Evolutionary conservation across 2,113 vertebrate species (phyloP).

Genomic region (Hippolais icterina): DNA sequence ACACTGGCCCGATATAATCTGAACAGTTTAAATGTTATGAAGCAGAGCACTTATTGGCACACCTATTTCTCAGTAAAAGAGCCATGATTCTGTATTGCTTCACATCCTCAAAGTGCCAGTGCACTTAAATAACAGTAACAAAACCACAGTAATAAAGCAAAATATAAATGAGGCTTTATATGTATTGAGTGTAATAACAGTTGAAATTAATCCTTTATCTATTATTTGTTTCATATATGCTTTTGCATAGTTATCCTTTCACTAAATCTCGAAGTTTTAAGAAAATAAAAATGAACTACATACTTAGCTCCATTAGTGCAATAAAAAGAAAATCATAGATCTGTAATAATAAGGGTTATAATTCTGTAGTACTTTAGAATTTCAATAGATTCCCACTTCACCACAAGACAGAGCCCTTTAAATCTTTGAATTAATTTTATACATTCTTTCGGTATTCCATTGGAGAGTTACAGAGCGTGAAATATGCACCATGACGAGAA

Average conservation of each 20-base stretch:
- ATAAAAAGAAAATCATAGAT: neutral
- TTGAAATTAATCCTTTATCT: neutral
- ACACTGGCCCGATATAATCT: neutral
- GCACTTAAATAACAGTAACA: neutral
- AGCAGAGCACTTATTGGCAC: neutral
- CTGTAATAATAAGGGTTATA: constrained; percentile 17
- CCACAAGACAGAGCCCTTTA: constrained; percentile 24
- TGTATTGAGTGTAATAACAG: neutral
- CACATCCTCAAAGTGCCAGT: neutral
- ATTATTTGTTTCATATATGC: neutral
- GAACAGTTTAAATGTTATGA: neutral
- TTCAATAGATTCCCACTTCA: constrained; percentile 22
- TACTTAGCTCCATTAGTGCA: neutral
- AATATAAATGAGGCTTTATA: neutral
- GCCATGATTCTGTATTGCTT: neutral
- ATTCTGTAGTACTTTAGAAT: constrained; percentile 16
- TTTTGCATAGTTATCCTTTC: neutral
- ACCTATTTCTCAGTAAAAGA: neutral
- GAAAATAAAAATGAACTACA: constrained; percentile 34
- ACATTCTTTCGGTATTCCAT: constrained; percentile 68
- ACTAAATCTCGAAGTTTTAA: constrained; percentile 3
- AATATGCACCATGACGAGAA: constrained; percentile 66
- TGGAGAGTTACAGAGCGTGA: constrained; percentile 72
- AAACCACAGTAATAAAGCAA: neutral
- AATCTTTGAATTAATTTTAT: constrained; percentile 68